Percentiles rank a stretch among this genome's conserved stretches.
These are phyloP conservation scores for Mastomys natalensis DNA, from an alignment of 2,113 vertebrate species.

Conservation along the genomic window DNA sequence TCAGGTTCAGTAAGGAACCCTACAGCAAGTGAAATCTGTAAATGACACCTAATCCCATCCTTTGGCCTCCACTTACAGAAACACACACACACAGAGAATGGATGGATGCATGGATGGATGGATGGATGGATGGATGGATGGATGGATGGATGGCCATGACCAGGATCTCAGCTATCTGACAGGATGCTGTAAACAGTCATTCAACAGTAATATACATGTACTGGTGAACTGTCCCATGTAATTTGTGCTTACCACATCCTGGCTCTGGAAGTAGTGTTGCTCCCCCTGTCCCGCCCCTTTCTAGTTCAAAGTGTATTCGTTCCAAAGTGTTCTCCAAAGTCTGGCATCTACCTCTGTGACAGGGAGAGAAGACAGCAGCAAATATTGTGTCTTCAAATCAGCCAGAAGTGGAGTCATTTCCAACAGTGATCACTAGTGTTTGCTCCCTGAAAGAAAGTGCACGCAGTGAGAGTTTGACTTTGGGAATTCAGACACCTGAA, in stretches of 20 bases:
- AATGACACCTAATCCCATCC: not conserved
- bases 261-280: not conserved
- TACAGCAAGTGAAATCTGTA: not conserved
- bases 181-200: not conserved
- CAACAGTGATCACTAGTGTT: not conserved
- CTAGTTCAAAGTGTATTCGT: not conserved
- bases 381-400: not conserved
- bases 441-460: not conserved
- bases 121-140: not conserved
- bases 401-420: not conserved
- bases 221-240: not conserved
- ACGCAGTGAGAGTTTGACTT: not conserved
- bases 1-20: not conserved
- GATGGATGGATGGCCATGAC: not conserved
- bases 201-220: not conserved
- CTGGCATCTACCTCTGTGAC: not conserved
- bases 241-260: not conserved
- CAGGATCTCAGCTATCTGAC: not conserved
- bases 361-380: not conserved
- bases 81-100: not conserved
- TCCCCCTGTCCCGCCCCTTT: not conserved
- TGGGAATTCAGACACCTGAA: not conserved
- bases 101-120: not conserved
- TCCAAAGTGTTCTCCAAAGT: not conserved
- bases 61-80: not conserved